phyloP scores from a whole-genome alignment of 1,140 invertebrate species.

The Drosophila azteca region DNA sequence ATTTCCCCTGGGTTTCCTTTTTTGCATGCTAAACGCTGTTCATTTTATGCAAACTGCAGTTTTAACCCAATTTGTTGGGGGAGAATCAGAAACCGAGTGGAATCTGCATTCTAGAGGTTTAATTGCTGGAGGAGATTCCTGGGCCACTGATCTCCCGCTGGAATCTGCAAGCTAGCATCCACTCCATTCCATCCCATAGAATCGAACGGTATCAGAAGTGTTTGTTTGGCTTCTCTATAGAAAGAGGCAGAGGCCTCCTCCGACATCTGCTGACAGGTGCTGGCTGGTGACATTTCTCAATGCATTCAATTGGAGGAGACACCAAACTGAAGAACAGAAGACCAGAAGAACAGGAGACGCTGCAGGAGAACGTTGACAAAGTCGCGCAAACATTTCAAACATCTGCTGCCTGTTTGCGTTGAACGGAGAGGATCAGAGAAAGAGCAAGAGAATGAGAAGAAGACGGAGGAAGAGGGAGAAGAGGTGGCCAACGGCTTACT shows the following conservation, averaged over 20 bases:
- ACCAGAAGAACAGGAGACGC: slow-evolving; percentile 3
- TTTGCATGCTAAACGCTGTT: slow-evolving; percentile 29
- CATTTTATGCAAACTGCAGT: slow-evolving; percentile 59
- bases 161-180: slow-evolving; percentile 17
- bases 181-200: slow-evolving; percentile 7
- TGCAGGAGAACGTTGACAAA: slow-evolving; percentile 56
- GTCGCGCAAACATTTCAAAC: slow-evolving; percentile 70
- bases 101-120: slow-evolving; percentile 41
- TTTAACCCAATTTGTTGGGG: slow-evolving; percentile 61
- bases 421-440: slow-evolving; percentile 33
- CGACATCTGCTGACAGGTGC: slow-evolving; percentile 63
- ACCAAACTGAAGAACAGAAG: slow-evolving; percentile 21
- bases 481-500: slow-evolving; percentile 56
- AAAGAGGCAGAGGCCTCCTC: slow-evolving; percentile 23
- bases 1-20: slow-evolving; percentile 13
- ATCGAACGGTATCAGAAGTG: slow-evolving; percentile 49
- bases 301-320: slow-evolving; percentile 52
- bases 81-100: slow-evolving; percentile 7
- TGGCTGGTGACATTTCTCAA: slow-evolving; percentile 56
- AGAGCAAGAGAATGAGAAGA: slow-evolving; percentile 1
- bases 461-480: not conserved
- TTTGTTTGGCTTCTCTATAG: slow-evolving; percentile 29
- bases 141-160: slow-evolving; percentile 7
- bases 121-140: slow-evolving; percentile 39
- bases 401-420: slow-evolving; percentile 60